A percentile compares a stretch with the other conserved stretches of the same genome.
Conservation (phyloP, 1,140 invertebrate species). For the Drosophila repleta region DNA sequence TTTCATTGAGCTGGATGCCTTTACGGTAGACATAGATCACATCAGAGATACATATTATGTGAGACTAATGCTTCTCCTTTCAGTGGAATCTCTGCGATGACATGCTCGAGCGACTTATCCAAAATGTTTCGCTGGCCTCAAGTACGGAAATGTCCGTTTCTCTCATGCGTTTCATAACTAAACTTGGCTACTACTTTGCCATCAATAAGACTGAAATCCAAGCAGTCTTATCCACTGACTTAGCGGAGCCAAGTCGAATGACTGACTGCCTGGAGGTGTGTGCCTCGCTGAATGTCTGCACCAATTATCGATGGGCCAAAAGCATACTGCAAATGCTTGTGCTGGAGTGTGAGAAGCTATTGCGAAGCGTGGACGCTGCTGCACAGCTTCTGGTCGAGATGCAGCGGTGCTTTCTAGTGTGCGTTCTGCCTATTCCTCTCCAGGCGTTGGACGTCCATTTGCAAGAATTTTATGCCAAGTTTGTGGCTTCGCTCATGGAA, state of each 20-base stretch:
- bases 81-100: conserved; percentile 74
- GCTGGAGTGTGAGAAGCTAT: conserved; percentile 60
- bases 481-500: conserved; percentile 58
- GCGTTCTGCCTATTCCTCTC: conserved; percentile 62
- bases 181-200: conserved; percentile 59
- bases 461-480: conserved; percentile 54
- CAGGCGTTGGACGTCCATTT: conserved; percentile 47
- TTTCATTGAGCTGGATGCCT: conserved; percentile 47
- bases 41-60: background rate
- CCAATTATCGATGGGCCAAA: conserved; percentile 68
- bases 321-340: conserved; percentile 63
- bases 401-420: conserved; percentile 61
- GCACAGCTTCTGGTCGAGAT: conserved; percentile 37
- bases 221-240: conserved; percentile 33
- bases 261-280: conserved; percentile 41
- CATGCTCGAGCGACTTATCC: conserved; percentile 62
- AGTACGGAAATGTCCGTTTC: conserved; percentile 44
- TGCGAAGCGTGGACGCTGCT: conserved; percentile 39
- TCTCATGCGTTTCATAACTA: conserved; percentile 56
- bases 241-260: conserved; percentile 27
- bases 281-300: conserved; percentile 42
- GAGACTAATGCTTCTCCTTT: background rate
- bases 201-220: conserved; percentile 52
- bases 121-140: conserved; percentile 55
- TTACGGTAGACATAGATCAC: conserved; percentile 31